These are phyloP conservation scores for Elegia similella DNA, from an alignment of 2,888 invertebrate genomes.

Conservation along the genomic window DNA sequence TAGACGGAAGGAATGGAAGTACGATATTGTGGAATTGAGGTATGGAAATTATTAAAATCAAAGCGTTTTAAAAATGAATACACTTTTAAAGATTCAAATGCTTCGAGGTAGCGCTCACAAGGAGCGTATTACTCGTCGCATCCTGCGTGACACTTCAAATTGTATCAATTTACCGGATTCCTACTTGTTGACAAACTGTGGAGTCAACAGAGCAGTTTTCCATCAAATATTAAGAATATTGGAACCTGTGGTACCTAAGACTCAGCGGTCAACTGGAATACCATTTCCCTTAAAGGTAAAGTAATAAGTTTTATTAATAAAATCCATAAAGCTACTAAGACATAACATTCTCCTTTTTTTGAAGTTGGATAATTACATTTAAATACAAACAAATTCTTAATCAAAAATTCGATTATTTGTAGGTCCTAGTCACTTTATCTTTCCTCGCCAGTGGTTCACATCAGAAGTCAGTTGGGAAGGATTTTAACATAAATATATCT, in stretches of 20 bases:
- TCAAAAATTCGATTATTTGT: neutral
- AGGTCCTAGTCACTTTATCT: slow-evolving; percentile 54
- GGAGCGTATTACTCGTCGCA: slow-evolving; percentile 42
- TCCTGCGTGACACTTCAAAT: slow-evolving; percentile 43
- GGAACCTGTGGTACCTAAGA: slow-evolving; percentile 54
- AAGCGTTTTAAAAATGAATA: slow-evolving; percentile 45
- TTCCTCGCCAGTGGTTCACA: slow-evolving; percentile 54
- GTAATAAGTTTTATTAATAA: too few relatives aligned
- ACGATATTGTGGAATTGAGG: too few relatives aligned
- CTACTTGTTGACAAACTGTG: slow-evolving; percentile 48
- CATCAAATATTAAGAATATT: slow-evolving; percentile 48
- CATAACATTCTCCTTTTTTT: too few relatives aligned
- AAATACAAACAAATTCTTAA: neutral
- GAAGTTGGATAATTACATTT: too few relatives aligned
- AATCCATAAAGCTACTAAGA: too few relatives aligned
- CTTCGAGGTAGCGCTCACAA: slow-evolving; percentile 45
- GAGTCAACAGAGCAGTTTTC: slow-evolving; percentile 45
- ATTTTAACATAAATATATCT: slow-evolving; percentile 53
- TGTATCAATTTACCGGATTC: slow-evolving; percentile 48
- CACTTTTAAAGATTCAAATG: slow-evolving; percentile 47
- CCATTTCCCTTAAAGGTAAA: slow-evolving; percentile 55
- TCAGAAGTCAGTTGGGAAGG: slow-evolving; percentile 52
- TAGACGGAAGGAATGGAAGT: too few relatives aligned
- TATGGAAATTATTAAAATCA: too few relatives aligned
- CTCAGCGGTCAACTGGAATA: slow-evolving; percentile 55